These are phyloP conservation scores for Buphagus erythrorhynchus DNA, from an alignment of 2,797 vertebrate genomes.

Conservation along the genomic window DNA sequence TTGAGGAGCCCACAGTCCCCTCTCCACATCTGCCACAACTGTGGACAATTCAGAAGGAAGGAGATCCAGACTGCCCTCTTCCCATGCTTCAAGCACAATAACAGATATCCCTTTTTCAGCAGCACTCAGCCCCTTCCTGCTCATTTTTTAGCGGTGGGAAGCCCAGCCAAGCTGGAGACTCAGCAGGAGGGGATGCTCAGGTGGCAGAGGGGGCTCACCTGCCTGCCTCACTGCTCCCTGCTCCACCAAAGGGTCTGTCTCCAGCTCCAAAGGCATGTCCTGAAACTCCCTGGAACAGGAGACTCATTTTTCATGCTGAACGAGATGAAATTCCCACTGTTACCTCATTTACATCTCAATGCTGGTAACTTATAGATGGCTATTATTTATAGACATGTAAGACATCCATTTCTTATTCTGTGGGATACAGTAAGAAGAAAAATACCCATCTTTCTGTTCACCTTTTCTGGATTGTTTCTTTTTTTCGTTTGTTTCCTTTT, in stretches of 20 bases:
- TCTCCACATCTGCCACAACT: neutral
- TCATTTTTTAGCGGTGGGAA: neutral
- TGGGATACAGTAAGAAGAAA: neutral
- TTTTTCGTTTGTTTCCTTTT: neutral
- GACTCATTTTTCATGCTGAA: constrained; percentile 20
- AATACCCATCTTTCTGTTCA: neutral
- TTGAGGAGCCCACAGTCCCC: rapidly evolving
- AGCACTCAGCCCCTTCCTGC: rapidly evolving
- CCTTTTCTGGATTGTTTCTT: neutral
- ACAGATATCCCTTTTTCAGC: neutral
- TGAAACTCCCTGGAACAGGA: neutral
- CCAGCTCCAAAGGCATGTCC: neutral
- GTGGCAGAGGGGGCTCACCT: neutral
- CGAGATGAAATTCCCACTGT: constrained; percentile 43
- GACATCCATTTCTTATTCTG: constrained; percentile 22
- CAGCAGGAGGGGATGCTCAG: rapidly evolving
- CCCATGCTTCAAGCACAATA: neutral
- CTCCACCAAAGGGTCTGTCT: neutral
- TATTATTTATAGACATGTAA: constrained; percentile 53
- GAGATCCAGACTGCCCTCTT: neutral
- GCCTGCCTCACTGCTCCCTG: neutral
- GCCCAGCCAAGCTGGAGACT: rapidly evolving
- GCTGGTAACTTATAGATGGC: constrained; percentile 16
- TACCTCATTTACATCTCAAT: constrained; percentile 66
- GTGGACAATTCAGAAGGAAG: neutral